Base-by-base conservation (phyloP, 2,113 vertebrate genomes). In the Dasyurus viverrinus region DNA sequence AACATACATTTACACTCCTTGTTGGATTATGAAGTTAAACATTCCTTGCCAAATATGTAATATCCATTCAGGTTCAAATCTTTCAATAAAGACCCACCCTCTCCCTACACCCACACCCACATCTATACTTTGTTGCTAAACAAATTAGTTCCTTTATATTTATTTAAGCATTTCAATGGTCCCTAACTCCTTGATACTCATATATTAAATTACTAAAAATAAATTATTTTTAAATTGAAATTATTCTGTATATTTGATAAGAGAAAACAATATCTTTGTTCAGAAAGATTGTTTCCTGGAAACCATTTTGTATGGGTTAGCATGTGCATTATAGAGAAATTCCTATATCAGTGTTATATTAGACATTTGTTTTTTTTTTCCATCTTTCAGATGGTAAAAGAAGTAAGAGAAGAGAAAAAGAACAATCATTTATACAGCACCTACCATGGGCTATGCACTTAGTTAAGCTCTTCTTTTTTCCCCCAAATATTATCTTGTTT, bases 1-100 rank as follows among this genome's bases (percentile, higher is more conserved):
- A 94, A 94, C 95, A 25, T 94, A 57, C 95, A 54, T 97, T 97
- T 97, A 97, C 96, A 36, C 42, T 89, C 84, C 46, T 97, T 95
- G 60, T 6, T 94, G 26, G 1, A 94, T 96, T 97, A 94, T 96
- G 93, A 97, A 22, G 46, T 97, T 95, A 95, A 84, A 50, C 93
- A 97, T 93, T 95, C 89, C 95, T 97, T 97, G 89, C 92, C 53
- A 50, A 94, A 84, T 97, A 93, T 36, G 48, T 92, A 55, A 95
- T 91, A 52, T 93, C 91, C 95, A 55, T 90, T 94, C 96, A 5
- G 55, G 46, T 90, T 94, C 57, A 97, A 97, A 92, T 2, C 3
- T 94, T 96, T 97, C 7, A 48, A 95, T 97, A 95, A 94, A 97
- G 47, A 96, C 90, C 89, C 57, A 96, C 3, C 68, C 94, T 96